Conservation (phyloP, 2,797 vertebrate genomes). For the Amphiprion clarkii region DNA sequence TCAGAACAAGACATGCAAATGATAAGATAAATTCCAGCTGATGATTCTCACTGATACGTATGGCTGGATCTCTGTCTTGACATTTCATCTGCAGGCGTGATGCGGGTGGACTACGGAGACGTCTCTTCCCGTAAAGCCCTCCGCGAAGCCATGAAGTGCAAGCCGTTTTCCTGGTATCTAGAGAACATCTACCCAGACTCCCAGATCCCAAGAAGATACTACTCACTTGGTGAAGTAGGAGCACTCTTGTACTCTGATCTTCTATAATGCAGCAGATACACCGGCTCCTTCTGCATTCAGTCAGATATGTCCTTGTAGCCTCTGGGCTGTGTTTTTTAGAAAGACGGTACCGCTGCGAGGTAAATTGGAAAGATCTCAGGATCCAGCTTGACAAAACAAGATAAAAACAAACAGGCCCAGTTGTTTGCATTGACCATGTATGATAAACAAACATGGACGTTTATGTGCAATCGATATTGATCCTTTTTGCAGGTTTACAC, state of each 20-base stretch:
- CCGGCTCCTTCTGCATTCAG: conserved; percentile 29
- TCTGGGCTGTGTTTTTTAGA: conserved; percentile 24
- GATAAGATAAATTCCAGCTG: conserved; percentile 2
- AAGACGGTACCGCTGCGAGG: conserved; percentile 33
- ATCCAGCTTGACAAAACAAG: conserved; percentile 42
- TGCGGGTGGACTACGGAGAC: conserved; percentile 97
- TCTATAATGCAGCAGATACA: conserved; percentile 34
- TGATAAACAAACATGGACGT: conserved; percentile 43
- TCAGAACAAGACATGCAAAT: neutral
- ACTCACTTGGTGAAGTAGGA: conserved; percentile 98
- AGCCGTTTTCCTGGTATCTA: conserved; percentile 98
- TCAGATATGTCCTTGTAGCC: conserved; percentile 51
- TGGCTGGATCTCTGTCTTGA: conserved; percentile 20
- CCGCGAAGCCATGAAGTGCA: conserved; percentile 91
- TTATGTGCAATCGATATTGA: conserved; percentile 41
- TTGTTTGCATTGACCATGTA: conserved; percentile 38
- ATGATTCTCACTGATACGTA: neutral
- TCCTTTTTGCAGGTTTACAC: conserved; percentile 50
- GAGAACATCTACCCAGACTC: conserved; percentile 98
- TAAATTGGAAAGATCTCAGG: conserved; percentile 47
- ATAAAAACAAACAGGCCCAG: conserved; percentile 37
- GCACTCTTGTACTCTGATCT: conserved; percentile 69
- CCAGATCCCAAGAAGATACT: conserved; percentile 98
- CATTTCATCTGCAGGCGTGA: conserved; percentile 87
- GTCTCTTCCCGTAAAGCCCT: conserved; percentile 92